Evolutionary conservation across 2,113 vertebrate genomes (phyloP), one percentile per base, ranked within the genome.

Genomic region (Megaceryle maxima): DNA sequence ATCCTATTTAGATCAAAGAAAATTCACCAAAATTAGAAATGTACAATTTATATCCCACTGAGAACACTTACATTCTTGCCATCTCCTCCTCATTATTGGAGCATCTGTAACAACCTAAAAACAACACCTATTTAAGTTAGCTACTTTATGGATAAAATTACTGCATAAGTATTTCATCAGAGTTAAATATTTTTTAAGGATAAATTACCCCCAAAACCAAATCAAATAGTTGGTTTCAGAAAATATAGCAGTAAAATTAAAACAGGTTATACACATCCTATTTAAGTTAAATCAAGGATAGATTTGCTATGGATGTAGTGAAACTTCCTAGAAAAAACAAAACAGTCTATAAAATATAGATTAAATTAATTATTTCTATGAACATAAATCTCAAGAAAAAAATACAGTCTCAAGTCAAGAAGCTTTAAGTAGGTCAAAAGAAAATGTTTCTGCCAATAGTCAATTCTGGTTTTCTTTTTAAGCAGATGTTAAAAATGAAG

Each of bases 31-130:
- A 67, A 77, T 28, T 48, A 78, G 13, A 77, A 89, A 78, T 13
- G 15, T 37, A 74, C 25, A 73, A 44, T 62, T 85, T 69, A 37
- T 26, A 85, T 41, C 16, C 21, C 75, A 69, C 29, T 70, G 22
- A 94, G 17, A 20, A 76, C 56, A 92, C 92, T 96, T 94, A 96
- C 95, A 29, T 87, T 93, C 92, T 82, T 93, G 77, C 77, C 85
- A 91, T 80, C 89, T 96, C 41, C 66, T 95, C 77, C 63, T 94
- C 55, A 41, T 64, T 72, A 72, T 2, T 8, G 81, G 67, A 95
- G 41, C n/a, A 83, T 62, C 64, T 72, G 3, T 79, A 69, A 96
- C 74, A 78, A 97, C 75, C 94, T 97, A 82, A 73, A 95, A 87
- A 67, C 51, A 88, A 96, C 90, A 64, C 8, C 26, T 35, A 37